A percentile compares a stretch with the other conserved stretches of the same genome.
Evolutionary conservation across 2,113 vertebrate species (phyloP).

Genomic region (Macquaria australasica): DNA sequence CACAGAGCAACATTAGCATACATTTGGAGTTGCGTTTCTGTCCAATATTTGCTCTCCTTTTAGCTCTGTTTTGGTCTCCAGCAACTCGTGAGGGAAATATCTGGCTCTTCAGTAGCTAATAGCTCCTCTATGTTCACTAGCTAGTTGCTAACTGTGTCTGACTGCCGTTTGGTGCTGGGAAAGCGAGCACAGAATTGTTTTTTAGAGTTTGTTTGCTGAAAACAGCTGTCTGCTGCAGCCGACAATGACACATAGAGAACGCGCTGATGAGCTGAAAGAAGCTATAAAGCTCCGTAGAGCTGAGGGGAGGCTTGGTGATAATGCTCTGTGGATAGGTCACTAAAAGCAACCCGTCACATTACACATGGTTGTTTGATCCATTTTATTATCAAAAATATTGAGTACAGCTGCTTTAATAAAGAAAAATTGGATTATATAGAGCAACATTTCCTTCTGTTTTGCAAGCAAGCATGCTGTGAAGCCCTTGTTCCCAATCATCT

Average conservation of each 20-base stretch:
- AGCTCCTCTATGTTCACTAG: background rate
- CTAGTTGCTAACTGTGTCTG: background rate
- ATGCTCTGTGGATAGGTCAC: background rate
- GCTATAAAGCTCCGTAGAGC: background rate
- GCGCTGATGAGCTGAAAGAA: background rate
- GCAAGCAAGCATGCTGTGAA: background rate
- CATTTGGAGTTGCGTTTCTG: no score
- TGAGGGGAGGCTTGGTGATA: background rate
- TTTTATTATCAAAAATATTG: background rate
- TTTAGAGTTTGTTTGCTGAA: background rate
- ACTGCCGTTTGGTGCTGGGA: background rate
- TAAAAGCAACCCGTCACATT: background rate
- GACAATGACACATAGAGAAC: background rate
- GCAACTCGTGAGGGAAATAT: background rate
- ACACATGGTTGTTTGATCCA: background rate
- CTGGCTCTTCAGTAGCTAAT: background rate
- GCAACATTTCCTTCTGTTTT: background rate
- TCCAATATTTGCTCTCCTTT: no score
- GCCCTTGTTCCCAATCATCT: slow-evolving; percentile 2
- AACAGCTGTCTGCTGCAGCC: background rate
- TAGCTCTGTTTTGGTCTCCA: no score
- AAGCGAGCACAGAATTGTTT: background rate
- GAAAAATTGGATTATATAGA: background rate
- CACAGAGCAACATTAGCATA: no score
- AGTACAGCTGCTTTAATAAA: background rate